A percentile compares a stretch with the other conserved stretches of the same genome.
These are phyloP conservation scores for Gallirallus australis DNA, from an alignment of 2,797 vertebrate genomes.

Conservation along the genomic window DNA sequence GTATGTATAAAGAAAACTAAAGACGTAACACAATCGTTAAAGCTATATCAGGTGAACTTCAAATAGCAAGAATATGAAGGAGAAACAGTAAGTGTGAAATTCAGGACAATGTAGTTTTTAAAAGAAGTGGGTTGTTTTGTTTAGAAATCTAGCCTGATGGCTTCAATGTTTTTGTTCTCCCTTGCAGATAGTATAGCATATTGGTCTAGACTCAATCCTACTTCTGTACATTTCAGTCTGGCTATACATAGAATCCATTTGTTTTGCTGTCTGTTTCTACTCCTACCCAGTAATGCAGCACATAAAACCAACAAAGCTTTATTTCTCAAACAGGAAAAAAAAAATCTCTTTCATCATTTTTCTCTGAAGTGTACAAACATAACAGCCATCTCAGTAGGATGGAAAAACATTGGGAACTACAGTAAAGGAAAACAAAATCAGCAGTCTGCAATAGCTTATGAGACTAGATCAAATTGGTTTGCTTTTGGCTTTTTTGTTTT, in stretches of 20 bases:
- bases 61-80: not conserved
- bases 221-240: not conserved
- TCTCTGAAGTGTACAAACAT: not conserved
- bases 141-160: not conserved
- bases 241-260: not conserved
- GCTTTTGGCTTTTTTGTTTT: not conserved
- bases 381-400: not conserved
- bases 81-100: not conserved
- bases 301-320: constrained; percentile 11
- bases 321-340: not conserved
- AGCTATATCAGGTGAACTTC: not conserved
- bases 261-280: constrained; percentile 9
- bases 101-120: not conserved
- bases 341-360: not conserved
- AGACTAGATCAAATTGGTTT: constrained; percentile 6
- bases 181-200: not conserved
- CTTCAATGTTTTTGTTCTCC: not conserved
- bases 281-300: not conserved
- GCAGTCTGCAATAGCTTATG: constrained; percentile 1
- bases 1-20: not conserved
- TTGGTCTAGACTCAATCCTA: not conserved
- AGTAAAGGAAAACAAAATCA: constrained; percentile 37
- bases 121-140: not conserved
- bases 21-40: not conserved
- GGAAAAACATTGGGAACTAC: constrained; percentile 1